A percentile compares a stretch with the other conserved stretches of the same genome.
phyloP scores from a whole-genome alignment of 1,140 invertebrate species.

The Pseudomyrmex flavicornis region DNA sequence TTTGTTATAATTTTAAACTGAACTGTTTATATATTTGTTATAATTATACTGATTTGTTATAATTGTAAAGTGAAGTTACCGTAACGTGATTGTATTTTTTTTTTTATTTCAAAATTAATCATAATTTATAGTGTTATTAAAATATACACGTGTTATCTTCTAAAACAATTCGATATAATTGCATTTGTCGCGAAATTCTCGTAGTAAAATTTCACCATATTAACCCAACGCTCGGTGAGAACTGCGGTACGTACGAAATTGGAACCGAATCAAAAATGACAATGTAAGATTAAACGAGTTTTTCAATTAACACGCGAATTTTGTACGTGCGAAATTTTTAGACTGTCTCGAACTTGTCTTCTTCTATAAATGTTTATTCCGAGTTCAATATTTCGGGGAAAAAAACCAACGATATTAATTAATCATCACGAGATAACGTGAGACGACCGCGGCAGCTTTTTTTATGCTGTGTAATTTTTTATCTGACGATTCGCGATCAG shows the following conservation, averaged over 20 bases:
- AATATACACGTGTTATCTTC: too few relatives aligned
- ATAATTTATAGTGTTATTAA: too few relatives aligned
- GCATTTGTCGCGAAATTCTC: not conserved
- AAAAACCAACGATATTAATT: not conserved
- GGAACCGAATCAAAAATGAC: not conserved
- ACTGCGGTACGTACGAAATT: constrained; percentile 18
- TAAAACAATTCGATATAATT: too few relatives aligned
- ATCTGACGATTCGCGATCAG: constrained; percentile 27
- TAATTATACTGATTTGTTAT: too few relatives aligned
- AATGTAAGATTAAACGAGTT: constrained; percentile 16
- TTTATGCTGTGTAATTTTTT: constrained; percentile 40
- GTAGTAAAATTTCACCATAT: not conserved
- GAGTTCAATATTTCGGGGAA: too few relatives aligned
- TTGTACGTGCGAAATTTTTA: constrained; percentile 13
- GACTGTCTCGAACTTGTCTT: not conserved
- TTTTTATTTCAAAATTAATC: too few relatives aligned
- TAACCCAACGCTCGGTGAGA: not conserved
- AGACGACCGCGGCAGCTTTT: not conserved
- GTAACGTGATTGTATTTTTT: too few relatives aligned
- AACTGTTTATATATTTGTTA: too few relatives aligned
- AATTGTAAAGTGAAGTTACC: too few relatives aligned
- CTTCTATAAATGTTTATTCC: not conserved
- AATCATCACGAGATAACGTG: not conserved
- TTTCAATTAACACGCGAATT: constrained; percentile 14
- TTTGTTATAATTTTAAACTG: too few relatives aligned